These are phyloP conservation scores for Drosophila melanogaster DNA, from an alignment of 1,140 invertebrate species.

Conservation along the genomic window DNA sequence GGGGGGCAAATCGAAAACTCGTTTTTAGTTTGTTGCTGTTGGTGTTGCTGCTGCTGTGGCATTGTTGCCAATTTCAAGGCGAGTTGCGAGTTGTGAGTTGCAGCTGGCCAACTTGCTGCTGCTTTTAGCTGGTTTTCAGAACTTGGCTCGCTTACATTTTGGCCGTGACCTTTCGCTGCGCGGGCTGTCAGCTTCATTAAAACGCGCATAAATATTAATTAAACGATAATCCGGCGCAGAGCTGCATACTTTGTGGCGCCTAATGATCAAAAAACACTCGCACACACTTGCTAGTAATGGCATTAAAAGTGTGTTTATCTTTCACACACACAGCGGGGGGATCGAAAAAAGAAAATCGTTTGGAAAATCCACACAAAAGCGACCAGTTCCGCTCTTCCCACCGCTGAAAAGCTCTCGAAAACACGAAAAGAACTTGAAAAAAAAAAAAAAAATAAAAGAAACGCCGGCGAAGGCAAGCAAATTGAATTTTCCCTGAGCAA, in stretches of 20 bases:
- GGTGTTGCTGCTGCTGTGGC: conserved; percentile 36
- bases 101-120: conserved; percentile 61
- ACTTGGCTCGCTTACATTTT: conserved; percentile 65
- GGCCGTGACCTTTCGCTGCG: conserved; percentile 73
- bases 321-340: conserved; percentile 4
- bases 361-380: conserved; percentile 59
- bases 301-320: conserved; percentile 76
- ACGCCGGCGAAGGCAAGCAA: conserved; percentile 66
- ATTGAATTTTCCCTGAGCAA: conserved; percentile 82
- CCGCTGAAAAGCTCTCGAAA: conserved; percentile 22
- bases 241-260: conserved; percentile 67
- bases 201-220: conserved; percentile 77
- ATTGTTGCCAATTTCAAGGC: conserved; percentile 76
- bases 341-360: conserved; percentile 14
- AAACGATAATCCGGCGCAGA: conserved; percentile 55
- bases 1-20: conserved; percentile 46
- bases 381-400: conserved; percentile 40
- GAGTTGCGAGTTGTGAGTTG: conserved; percentile 55
- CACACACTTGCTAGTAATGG: conserved; percentile 61
- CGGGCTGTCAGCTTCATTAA: conserved; percentile 48
- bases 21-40: conserved; percentile 52
- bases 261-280: conserved; percentile 36
- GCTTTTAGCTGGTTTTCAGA: conserved; percentile 31
- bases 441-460: conserved; percentile 42
- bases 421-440: conserved; percentile 32